Conservation (phyloP, 1,140 invertebrate genomes). For the Hyphantria cunea region DNA sequence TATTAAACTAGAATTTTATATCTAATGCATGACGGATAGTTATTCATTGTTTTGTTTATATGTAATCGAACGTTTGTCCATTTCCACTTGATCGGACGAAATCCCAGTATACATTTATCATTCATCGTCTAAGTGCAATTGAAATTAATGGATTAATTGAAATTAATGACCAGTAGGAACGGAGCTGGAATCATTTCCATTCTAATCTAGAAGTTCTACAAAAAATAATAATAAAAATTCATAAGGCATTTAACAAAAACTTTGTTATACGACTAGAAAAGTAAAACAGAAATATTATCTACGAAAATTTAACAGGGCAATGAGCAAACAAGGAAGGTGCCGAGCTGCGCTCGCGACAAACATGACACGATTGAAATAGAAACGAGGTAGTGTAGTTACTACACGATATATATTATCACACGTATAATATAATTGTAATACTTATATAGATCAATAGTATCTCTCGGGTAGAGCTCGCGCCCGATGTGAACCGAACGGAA, state of each 20-base stretch:
- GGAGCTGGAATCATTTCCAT: slow-evolving; percentile 54
- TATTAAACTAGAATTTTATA: slow-evolving; percentile 18
- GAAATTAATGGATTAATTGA: slow-evolving; percentile 44
- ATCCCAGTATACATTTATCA: slow-evolving; percentile 27
- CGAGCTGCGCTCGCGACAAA: slow-evolving; percentile 69
- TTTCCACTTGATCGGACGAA: slow-evolving; percentile 8
- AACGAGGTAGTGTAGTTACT: slow-evolving; percentile 78
- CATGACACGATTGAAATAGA: slow-evolving; percentile 54
- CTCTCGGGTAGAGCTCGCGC: slow-evolving; percentile 38
- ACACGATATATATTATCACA: slow-evolving; percentile 72
- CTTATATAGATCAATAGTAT: slow-evolving; percentile 47
- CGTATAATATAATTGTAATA: slow-evolving; percentile 49
- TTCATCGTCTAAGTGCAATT: slow-evolving; percentile 52
- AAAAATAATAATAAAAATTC: slow-evolving; percentile 34
- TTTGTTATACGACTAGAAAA: slow-evolving; percentile 68
- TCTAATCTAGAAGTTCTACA: slow-evolving; percentile 53
- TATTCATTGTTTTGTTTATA: slow-evolving; percentile 27
- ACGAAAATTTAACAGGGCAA: slow-evolving; percentile 53
- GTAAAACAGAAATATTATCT: slow-evolving; percentile 50
- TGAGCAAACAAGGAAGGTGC: slow-evolving; percentile 71
- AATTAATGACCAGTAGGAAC: slow-evolving; percentile 66
- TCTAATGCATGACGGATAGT: slow-evolving; percentile 23
- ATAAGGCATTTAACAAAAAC: slow-evolving; percentile 46
- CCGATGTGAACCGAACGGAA: slow-evolving; percentile 30
- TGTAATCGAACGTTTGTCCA: slow-evolving; percentile 15